Conservation (phyloP, 2,113 vertebrate species). For the Nesospiza acunhae region DNA sequence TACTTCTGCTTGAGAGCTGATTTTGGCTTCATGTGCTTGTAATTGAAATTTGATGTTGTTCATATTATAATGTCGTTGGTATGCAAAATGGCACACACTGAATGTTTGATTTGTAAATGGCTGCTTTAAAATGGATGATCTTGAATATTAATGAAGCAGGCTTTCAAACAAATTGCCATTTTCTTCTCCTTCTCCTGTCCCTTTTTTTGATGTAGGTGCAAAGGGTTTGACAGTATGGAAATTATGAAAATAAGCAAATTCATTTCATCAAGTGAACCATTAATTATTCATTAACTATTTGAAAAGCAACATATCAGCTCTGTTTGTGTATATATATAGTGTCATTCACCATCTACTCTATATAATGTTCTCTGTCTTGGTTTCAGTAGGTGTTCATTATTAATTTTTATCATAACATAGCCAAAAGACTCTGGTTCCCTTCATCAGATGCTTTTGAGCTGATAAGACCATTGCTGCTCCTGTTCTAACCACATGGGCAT, state of each 20-base stretch:
- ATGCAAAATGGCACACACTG: slow-evolving; percentile 13
- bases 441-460: neutral
- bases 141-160: slow-evolving; percentile 34
- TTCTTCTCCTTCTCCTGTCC: slow-evolving; percentile 7
- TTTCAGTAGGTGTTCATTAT: neutral
- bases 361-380: neutral
- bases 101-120: slow-evolving; percentile 40
- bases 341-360: neutral
- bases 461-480: neutral
- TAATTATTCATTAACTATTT: slow-evolving; percentile 30
- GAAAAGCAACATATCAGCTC: neutral
- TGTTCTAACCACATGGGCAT: neutral
- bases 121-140: slow-evolving; percentile 26
- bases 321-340: neutral
- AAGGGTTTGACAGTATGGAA: slow-evolving; percentile 6
- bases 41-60: slow-evolving; percentile 39
- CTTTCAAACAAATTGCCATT: slow-evolving; percentile 26
- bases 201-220: neutral
- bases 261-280: neutral
- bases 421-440: neutral
- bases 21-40: slow-evolving; percentile 14
- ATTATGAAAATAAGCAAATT: slow-evolving; percentile 34
- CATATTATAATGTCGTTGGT: slow-evolving; percentile 32
- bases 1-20: neutral
- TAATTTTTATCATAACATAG: neutral